Base-by-base conservation (phyloP, 2,888 invertebrate species). In the Pegoplata infirma region DNA sequence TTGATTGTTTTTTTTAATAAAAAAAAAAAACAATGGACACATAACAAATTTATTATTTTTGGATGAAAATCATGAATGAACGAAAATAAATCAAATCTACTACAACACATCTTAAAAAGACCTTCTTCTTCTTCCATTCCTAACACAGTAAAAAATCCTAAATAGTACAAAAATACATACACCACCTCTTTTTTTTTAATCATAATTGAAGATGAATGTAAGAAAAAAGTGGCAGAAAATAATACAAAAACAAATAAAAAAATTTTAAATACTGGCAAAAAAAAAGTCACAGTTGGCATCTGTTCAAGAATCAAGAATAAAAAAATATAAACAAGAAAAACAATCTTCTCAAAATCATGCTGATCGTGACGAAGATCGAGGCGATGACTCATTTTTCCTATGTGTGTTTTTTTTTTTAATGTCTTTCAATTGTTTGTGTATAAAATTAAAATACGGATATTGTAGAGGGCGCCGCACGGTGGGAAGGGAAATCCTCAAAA, bases 251-350 rank as follows among this genome's bases (percentile, higher is more conserved):
- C 36, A 68, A 36, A 61, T 14, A 32, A 47, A 36, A 36, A 12
- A 66, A 59, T 51, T 51, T 61, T 49, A 58, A 61, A 71, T 47
- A 53, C 40, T 71, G 69, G 55, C 59, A 66, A 64, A 56, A 71
- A n/a, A 56, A 85, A 85, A 86, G 84, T 83, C 84, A 82, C 87
- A 82, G 84, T 86, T 86, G 86, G 86, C 86, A 86, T 76, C 76
- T 82, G 83, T 84, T 85, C 86, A 86, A 86, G 83, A 84, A 84
- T 40, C 5, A 82, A 82, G 73, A 72, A 80, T 66, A 64, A 25
- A 19, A 32, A 66, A 59, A 66, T 51, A 58, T 21, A 69, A 66
- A 69, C 23, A 72, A 55, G 66, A 49, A 68, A 66, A 71, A 66
- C 71, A 55, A 61, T 55, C 32, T 53, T 32, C 66, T 67, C 56